Evolutionary conservation across 2,797 vertebrate genomes (phyloP).

Genomic region (Onychomys torridus): DNA sequence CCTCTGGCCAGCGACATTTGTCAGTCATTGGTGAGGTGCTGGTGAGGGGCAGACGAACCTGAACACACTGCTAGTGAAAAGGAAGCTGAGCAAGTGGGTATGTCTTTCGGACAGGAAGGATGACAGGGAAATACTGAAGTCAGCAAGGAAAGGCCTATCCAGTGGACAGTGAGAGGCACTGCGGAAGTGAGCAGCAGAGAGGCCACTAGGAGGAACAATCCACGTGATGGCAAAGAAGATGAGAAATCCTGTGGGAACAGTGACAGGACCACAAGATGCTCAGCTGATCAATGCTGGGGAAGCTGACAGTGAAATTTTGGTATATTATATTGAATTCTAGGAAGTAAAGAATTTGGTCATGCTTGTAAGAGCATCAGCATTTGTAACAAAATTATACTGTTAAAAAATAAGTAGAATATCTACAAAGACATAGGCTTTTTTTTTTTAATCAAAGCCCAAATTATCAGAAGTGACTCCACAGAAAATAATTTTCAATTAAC

Average conservation of each 20-base stretch:
- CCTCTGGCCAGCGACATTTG: neutral
- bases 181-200: neutral
- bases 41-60: neutral
- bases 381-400: constrained; percentile 25
- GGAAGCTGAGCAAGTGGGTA: neutral
- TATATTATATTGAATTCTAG: neutral
- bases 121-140: neutral
- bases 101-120: neutral
- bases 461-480: constrained; percentile 49
- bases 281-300: neutral
- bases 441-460: constrained; percentile 20
- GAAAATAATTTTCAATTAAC: constrained; percentile 74
- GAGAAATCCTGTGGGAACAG: neutral
- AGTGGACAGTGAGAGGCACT: neutral
- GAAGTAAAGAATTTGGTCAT: neutral
- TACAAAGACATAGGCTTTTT: constrained; percentile 29
- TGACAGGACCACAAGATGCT: neutral
- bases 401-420: constrained; percentile 40
- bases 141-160: neutral
- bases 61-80: neutral
- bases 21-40: neutral
- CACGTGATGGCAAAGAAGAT: neutral
- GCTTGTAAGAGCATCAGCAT: neutral
- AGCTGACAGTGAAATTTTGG: neutral
- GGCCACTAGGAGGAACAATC: neutral